Evolutionary conservation across 1,140 invertebrate species (phyloP).

Genomic region (Leptinotarsa defecta): DNA sequence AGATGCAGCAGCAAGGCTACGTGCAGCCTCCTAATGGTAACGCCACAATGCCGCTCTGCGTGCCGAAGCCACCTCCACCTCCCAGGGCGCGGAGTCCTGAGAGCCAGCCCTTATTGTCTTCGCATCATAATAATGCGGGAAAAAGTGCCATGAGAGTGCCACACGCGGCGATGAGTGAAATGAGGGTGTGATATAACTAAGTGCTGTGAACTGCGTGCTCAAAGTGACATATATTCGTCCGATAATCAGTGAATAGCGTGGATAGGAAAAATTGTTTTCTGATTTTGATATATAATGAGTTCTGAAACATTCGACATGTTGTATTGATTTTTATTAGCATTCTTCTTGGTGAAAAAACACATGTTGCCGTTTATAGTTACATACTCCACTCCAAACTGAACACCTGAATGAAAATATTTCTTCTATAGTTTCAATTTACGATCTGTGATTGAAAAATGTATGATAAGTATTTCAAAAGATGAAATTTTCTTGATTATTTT

Average conservation of each 20-base stretch:
- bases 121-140: conserved; percentile 39
- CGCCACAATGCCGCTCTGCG: conserved; percentile 59
- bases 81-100: conserved; percentile 64
- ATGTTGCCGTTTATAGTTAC: neutral
- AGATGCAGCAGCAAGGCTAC: conserved; percentile 62
- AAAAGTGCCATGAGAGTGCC: conserved; percentile 62
- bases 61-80: conserved; percentile 64
- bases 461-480: neutral
- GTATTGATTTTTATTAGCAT: too few relatives aligned
- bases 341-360: neutral
- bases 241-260: conserved; percentile 22
- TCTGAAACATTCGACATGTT: neutral
- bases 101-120: conserved; percentile 61
- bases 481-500: neutral
- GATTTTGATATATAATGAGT: neutral
- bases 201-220: conserved; percentile 6
- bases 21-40: conserved; percentile 62
- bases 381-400: neutral
- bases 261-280: neutral
- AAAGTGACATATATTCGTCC: conserved; percentile 34
- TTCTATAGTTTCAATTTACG: too few relatives aligned
- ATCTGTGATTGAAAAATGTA: neutral
- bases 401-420: neutral
- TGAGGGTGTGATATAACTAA: conserved; percentile 75
- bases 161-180: conserved; percentile 78